These are phyloP conservation scores for Drosophila sucinea DNA, from an alignment of 1,140 invertebrate genomes.

Conservation along the genomic window DNA sequence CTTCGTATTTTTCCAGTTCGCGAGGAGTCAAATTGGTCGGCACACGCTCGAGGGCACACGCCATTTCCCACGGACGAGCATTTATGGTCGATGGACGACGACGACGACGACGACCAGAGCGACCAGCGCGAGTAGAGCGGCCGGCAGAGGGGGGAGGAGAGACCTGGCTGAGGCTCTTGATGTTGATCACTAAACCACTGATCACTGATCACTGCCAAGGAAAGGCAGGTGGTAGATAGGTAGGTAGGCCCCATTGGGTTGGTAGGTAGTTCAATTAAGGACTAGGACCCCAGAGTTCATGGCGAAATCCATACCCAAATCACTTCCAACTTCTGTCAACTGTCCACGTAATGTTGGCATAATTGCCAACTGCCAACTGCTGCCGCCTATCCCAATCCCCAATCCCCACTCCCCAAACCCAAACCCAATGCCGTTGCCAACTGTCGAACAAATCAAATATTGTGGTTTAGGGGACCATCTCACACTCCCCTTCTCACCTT, in stretches of 20 bases:
- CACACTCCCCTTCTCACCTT: not conserved
- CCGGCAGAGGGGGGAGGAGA: not conserved
- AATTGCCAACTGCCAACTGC: conserved; percentile 64
- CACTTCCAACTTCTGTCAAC: conserved; percentile 17
- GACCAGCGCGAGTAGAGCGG: conserved; percentile 16
- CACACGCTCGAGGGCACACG: conserved; percentile 84
- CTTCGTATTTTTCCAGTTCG: conserved; percentile 82
- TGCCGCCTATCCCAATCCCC: conserved; percentile 54
- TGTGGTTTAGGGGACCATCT: conserved; percentile 17
- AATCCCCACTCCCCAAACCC: not conserved
- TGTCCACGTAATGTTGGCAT: conserved; percentile 3
- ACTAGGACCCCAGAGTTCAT: conserved; percentile 38
- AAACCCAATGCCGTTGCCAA: conserved; percentile 51
- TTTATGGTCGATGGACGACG: conserved; percentile 61
- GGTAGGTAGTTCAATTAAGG: conserved; percentile 71
- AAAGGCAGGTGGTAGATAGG: conserved; percentile 52
- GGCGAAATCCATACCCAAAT: conserved; percentile 59
- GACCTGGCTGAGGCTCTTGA: conserved; percentile 13
- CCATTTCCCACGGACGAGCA: conserved; percentile 83
- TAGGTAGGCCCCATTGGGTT: conserved; percentile 1
- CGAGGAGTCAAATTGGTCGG: conserved; percentile 83
- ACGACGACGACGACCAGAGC: not conserved
- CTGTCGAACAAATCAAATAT: conserved; percentile 80
- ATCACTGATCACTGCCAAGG: conserved; percentile 51
- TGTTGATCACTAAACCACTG: conserved; percentile 31